Evolutionary conservation across 2,113 vertebrate genomes (phyloP).

Genomic region (Ondatra zibethicus): DNA sequence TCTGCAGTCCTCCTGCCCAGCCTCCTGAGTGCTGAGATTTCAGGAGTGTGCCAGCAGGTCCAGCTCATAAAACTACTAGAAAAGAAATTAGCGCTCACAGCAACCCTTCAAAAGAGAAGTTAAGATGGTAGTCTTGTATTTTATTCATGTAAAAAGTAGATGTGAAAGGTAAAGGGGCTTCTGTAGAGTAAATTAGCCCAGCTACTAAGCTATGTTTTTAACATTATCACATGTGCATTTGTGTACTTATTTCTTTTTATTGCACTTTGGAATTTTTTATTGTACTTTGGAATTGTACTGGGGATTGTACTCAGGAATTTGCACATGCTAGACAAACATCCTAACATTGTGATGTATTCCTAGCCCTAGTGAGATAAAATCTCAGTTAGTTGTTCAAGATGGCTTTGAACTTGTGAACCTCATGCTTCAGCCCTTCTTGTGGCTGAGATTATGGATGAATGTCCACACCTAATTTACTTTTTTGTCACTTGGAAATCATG

Average conservation of each 20-base stretch:
- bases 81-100: background rate
- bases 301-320: background rate
- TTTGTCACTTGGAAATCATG: background rate
- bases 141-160: slow-evolving; percentile 25
- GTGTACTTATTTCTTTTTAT: background rate
- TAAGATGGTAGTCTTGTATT: background rate
- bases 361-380: no score
- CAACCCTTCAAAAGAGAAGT: slow-evolving; percentile 22
- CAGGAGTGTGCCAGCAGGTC: background rate
- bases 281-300: background rate
- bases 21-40: background rate
- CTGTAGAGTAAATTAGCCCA: background rate
- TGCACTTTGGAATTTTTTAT: no score
- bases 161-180: slow-evolving; percentile 33
- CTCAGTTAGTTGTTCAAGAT: background rate
- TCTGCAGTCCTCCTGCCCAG: background rate
- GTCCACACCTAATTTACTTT: background rate
- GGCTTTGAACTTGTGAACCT: background rate
- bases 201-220: background rate
- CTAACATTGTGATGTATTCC: background rate
- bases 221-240: background rate
- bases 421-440: background rate
- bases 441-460: background rate
- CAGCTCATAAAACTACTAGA: background rate
- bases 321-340: background rate